Conservation (phyloP, 2,113 vertebrate genomes). For the Myxocyprinus asiaticus region DNA sequence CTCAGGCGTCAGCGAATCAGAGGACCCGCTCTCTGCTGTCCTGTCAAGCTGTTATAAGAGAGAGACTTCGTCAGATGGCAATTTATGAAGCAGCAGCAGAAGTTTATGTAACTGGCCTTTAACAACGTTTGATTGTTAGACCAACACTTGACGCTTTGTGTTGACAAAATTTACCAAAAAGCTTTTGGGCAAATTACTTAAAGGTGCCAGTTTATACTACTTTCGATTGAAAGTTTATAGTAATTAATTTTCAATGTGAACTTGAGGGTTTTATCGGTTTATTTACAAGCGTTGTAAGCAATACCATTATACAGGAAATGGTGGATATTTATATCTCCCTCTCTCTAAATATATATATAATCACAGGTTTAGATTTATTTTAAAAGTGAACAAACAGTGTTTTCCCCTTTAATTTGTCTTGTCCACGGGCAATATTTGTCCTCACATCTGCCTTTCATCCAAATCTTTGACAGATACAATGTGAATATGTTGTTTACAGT, state of each 20-base stretch:
- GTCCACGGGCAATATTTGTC: not conserved
- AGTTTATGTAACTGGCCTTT: slow-evolving; percentile 13
- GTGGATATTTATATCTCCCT: not conserved
- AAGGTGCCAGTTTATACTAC: too few species aligned
- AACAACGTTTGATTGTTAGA: not conserved
- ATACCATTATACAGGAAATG: not conserved
- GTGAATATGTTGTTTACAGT: slow-evolving; percentile 17
- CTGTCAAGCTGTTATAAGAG: slow-evolving; percentile 4
- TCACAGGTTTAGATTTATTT: not conserved
- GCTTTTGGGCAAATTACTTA: not conserved
- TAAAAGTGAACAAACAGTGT: not conserved
- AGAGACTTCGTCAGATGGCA: slow-evolving; percentile 39
- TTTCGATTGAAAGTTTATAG: too few species aligned
- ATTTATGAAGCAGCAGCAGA: not conserved
- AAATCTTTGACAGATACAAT: not conserved
- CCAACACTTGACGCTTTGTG: not conserved
- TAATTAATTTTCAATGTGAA: not conserved
- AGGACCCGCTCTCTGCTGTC: slow-evolving; percentile 27
- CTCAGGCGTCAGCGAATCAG: slow-evolving; percentile 30
- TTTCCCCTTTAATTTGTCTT: not conserved
- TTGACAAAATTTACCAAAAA: not conserved
- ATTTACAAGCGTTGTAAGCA: not conserved
- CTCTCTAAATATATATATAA: too few species aligned
- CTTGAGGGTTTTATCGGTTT: not conserved
- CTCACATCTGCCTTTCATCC: not conserved